Base-by-base conservation (phyloP, 1,140 invertebrate species). In the Cardiocondyla obscurior region DNA sequence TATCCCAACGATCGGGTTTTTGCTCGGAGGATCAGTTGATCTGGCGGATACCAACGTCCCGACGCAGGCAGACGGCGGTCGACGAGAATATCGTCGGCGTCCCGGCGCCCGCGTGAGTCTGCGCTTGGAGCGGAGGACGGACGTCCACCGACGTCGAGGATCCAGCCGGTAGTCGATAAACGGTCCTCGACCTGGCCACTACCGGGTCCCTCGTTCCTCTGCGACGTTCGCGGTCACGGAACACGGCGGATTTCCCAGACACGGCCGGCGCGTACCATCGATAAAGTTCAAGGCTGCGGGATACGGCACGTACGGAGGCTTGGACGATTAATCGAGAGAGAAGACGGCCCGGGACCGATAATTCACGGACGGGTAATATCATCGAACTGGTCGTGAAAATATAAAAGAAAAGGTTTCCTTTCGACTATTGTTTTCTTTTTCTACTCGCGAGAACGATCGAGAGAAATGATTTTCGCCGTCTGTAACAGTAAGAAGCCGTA, bases 111-210 rank as follows among this genome's bases (percentile, higher is more conserved):
- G 46, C 67, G 51, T 72, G 85, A 87, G 89, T 55, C 86, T 90
- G 90, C 90, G 90, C 89, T 58, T 46, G 62, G 76, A 82, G 33
- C n/a, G n/a, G n/a, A n/a, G n/a, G n/a, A n/a, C n/a, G n/a, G 70
- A 81, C 51, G 49, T 57, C 4, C 44, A 19, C 36, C 81, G 76
- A 74, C 44, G 22, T 42, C 81, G 76, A 74, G 55, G 55, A 87
- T 73, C 58, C 74, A 76, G 49, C 60, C 67, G 84, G 70, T 79
- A 91, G 90, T 91, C 90, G 84, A 91, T 91, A 90, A 74, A 62
- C 77, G 70, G 82, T 70, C 76, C 82, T 87, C 82, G 81, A 69
- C 60, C 53, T 36, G 28, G 77, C 53, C 53, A 57, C 44, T 33
- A 19, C 53, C 49, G 19, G 33, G 25, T 51, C 39, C 16, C 49